Evolutionary conservation across 2,113 vertebrate genomes (phyloP), one percentile per base, ranked within the genome.

Genomic region (Pogona vitticeps): DNA sequence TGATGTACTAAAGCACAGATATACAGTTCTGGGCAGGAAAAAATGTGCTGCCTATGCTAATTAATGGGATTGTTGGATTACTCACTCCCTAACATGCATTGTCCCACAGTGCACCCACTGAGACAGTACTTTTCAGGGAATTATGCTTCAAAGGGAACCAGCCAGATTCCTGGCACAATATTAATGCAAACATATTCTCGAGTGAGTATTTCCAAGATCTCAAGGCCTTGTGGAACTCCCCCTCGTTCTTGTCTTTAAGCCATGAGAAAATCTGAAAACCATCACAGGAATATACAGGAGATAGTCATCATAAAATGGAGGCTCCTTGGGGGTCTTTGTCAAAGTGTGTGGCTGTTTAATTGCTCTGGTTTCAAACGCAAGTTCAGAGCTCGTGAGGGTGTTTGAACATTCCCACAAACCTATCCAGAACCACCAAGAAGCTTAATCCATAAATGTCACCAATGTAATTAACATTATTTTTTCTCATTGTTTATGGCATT

Each of bases 1-100:
- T 56, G 65, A 33, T n/a, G 65, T 88, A 71, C 85, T 88, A 79
- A 84, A 87, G n/a, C 42, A 28, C 52, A 88, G 61, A 40, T 85
- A 46, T 42, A 76, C 84, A 88, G 84, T 70, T 71, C 82, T 59
- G 61, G n/a, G 65, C 23, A 63, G 14, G 8, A 26, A n/a, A 58
- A 56, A 63, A 88, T 89, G 84, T 88, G 68, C 76, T 80, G 76
- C 33, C 28, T 82, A 2, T 18, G 36, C 81, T 86, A 80, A 89
- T 80, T 90, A 90, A 38, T 76, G 77, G 90, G 42, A 84, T 31
- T 40, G 38, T 26, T 38, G 7, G 52, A 70, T 70, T 42, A 20
- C 23, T 65, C 72, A 42, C 46, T 36, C 17, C 23, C 5, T 65
- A 38, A 46, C 84, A 28, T 63, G 33, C 63, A 59, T 20, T 75